Percentiles rank a stretch among this genome's conserved stretches.
phyloP scores from a whole-genome alignment of 2,113 vertebrate genomes.

The Pitta sordida region DNA sequence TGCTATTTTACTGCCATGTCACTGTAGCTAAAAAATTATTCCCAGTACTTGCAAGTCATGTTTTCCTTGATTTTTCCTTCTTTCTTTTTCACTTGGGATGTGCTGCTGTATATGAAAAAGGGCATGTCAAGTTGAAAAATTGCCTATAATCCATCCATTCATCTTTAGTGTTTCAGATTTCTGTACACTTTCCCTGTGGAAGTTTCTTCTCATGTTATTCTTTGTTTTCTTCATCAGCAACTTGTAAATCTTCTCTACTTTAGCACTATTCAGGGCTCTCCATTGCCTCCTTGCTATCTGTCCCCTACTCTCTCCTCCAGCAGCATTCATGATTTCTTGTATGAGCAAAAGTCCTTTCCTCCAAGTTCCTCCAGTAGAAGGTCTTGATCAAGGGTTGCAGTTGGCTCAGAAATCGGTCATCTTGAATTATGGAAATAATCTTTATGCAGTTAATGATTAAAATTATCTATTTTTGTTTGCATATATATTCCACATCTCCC shows the following conservation, averaged over 20 bases:
- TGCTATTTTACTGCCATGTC: not conserved
- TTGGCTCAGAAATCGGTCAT: not conserved
- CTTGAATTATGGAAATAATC: not conserved
- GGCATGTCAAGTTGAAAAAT: not conserved
- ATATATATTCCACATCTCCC: not conserved
- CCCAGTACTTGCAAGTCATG: not conserved
- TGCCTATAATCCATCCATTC: not conserved
- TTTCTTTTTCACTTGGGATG: not conserved
- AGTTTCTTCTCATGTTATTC: not conserved
- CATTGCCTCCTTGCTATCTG: not conserved
- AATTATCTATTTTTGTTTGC: not conserved
- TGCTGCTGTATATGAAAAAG: not conserved
- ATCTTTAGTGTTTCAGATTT: not conserved
- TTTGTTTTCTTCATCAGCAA: not conserved
- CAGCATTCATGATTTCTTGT: not conserved
- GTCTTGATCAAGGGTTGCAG: not conserved
- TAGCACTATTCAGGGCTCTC: not conserved
- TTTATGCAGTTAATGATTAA: not conserved
- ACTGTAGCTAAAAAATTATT: not conserved
- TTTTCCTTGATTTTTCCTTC: not conserved
- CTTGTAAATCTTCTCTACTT: not conserved
- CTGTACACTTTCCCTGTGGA: not conserved
- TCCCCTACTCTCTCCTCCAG: not conserved
- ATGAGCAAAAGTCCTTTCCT: not conserved
- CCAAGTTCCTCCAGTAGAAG: not conserved